These are phyloP conservation scores for Zophobas morio DNA, from an alignment of 1,140 invertebrate genomes.

Conservation along the genomic window DNA sequence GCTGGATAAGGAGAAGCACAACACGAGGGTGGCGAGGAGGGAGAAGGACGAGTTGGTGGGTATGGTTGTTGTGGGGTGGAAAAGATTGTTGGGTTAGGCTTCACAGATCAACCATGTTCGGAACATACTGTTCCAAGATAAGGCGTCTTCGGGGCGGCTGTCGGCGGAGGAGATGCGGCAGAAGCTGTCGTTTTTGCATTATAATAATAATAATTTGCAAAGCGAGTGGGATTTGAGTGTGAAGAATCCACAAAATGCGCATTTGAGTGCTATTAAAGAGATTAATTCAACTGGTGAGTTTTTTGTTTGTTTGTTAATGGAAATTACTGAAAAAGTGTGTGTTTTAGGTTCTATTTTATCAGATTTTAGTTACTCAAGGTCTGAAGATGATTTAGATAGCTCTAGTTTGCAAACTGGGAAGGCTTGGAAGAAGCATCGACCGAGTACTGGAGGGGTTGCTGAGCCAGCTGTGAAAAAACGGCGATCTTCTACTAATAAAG, in stretches of 20 bases:
- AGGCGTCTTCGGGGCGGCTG: constrained; percentile 72
- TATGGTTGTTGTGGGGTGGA: no score
- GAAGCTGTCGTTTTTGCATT: constrained; percentile 83
- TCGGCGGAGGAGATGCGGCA: constrained; percentile 86
- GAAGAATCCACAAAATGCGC: constrained; percentile 39
- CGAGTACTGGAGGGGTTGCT: constrained; percentile 62
- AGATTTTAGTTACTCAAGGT: constrained; percentile 87
- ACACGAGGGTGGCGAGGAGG: constrained; percentile 74
- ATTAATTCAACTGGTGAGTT: constrained; percentile 64
- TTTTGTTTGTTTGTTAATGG: background rate
- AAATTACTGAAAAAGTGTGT: constrained; percentile 34
- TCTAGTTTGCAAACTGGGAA: constrained; percentile 73
- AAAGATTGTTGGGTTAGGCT: constrained; percentile 70
- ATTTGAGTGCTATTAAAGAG: constrained; percentile 63
- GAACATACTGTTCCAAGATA: constrained; percentile 81
- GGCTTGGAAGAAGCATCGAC: constrained; percentile 79
- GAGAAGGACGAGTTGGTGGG: constrained; percentile 75
- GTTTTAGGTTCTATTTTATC: constrained; percentile 78
- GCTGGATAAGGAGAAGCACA: constrained; percentile 83
- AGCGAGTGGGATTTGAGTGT: constrained; percentile 59
- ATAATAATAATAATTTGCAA: constrained; percentile 67
- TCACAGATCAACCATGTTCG: constrained; percentile 80
- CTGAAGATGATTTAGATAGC: constrained; percentile 87
- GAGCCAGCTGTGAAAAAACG: constrained; percentile 70
- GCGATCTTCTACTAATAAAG: constrained; percentile 67